These are phyloP conservation scores for Monopis laevigella DNA, from an alignment of 2,888 invertebrate genomes.

Conservation along the genomic window DNA sequence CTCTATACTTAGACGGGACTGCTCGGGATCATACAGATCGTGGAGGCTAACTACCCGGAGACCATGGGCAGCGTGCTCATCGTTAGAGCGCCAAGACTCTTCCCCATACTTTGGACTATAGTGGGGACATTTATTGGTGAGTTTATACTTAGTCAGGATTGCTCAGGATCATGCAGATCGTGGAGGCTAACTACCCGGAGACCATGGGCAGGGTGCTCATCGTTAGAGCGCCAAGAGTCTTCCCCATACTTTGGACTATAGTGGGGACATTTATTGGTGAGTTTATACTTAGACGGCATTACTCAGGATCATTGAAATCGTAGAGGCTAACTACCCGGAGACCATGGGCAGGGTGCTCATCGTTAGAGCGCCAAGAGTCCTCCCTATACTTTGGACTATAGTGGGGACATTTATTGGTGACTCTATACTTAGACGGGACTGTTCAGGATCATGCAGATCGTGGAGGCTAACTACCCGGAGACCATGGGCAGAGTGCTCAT, in stretches of 20 bases:
- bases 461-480: conserved; percentile 95
- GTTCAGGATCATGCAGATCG: conserved; percentile 89
- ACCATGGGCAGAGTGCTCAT: conserved; percentile 92
- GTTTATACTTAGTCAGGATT: too few relatives aligned
- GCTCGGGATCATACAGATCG: too few relatives aligned
- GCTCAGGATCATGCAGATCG: too few relatives aligned
- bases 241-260: conserved; percentile 95
- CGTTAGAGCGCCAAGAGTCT: conserved; percentile 91
- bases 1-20: too few relatives aligned
- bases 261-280: conserved; percentile 92
- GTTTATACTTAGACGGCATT: too few relatives aligned
- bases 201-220: conserved; percentile 92
- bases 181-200: conserved; percentile 95
- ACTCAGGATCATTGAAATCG: too few relatives aligned
- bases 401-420: conserved; percentile 92
- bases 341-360: conserved; percentile 92
- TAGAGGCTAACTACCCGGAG: conserved; percentile 95
- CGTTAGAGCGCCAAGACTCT: conserved; percentile 91
- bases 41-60: conserved; percentile 95
- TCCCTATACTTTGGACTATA: conserved; percentile 95
- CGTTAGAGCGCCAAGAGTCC: conserved; percentile 91
- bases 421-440: too few relatives aligned
- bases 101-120: conserved; percentile 95
- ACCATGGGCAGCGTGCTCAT: conserved; percentile 92
- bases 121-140: conserved; percentile 92